Conservation (phyloP, 2,888 invertebrate species). For the Plutella xylostella region DNA sequence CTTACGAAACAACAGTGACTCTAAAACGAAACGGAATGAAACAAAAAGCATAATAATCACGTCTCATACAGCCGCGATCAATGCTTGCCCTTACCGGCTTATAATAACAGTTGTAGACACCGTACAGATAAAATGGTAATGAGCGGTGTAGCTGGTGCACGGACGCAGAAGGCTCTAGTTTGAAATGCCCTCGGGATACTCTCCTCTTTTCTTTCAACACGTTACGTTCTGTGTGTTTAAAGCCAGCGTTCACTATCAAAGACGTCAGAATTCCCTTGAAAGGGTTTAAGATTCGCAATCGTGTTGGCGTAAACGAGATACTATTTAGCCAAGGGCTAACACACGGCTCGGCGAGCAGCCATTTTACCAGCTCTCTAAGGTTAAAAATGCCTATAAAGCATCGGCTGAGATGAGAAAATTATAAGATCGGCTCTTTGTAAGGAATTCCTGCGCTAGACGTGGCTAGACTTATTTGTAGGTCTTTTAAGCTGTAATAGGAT, state of each 20-base stretch:
- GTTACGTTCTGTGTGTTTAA: conserved; percentile 61
- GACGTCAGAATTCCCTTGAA: conserved; percentile 39
- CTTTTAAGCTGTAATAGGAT: not conserved
- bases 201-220: conserved; percentile 61
- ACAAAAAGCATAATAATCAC: conserved; percentile 39
- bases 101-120: conserved; percentile 57
- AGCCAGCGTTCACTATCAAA: conserved; percentile 46
- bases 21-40: conserved; percentile 23
- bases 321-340: conserved; percentile 56
- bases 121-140: conserved; percentile 21
- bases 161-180: conserved; percentile 7
- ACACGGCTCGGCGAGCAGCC: conserved; percentile 23
- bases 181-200: conserved; percentile 47
- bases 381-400: conserved; percentile 32
- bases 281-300: conserved; percentile 54
- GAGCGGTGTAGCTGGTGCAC: conserved; percentile 1
- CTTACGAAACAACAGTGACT: conserved; percentile 20
- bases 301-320: conserved; percentile 55
- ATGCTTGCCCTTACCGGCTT: conserved; percentile 51
- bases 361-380: conserved; percentile 28
- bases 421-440: conserved; percentile 25
- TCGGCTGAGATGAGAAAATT: conserved; percentile 34
- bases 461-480: not conserved
- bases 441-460: not conserved
- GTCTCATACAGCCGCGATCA: conserved; percentile 43